These are phyloP conservation scores for Acleris holmiana DNA, from an alignment of 2,888 invertebrate genomes.

Conservation along the genomic window DNA sequence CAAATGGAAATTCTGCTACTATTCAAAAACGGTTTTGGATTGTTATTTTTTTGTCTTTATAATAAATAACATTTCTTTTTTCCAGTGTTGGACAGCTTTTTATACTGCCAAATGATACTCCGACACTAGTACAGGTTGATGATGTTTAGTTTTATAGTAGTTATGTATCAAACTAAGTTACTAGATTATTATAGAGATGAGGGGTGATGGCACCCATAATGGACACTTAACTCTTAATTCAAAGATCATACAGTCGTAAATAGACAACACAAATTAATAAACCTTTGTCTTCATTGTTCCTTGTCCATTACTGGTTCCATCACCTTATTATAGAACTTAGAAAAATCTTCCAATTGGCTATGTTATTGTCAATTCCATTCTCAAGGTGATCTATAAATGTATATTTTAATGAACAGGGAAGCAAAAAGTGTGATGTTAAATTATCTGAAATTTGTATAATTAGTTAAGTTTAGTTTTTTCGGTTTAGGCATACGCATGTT, in stretches of 20 bases:
- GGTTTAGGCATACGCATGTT: no score
- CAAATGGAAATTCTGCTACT: no score
- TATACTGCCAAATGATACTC: slow-evolving; percentile 79
- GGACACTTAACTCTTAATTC: no score
- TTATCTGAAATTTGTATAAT: background rate
- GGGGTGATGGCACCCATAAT: no score
- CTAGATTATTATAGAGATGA: slow-evolving; percentile 33
- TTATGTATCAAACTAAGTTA: slow-evolving; percentile 26
- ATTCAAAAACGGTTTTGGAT: no score
- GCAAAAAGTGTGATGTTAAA: background rate
- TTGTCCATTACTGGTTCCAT: no score
- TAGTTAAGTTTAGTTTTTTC: background rate
- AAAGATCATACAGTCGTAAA: no score
- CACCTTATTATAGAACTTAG: slow-evolving; percentile 22
- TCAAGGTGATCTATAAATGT: slow-evolving; percentile 19
- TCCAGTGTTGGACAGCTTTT: slow-evolving; percentile 79
- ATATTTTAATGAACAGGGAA: slow-evolving; percentile 5
- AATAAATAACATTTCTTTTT: slow-evolving; percentile 41
- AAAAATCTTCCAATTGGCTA: slow-evolving; percentile 29
- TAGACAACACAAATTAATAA: no score
- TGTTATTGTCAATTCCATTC: slow-evolving; percentile 8
- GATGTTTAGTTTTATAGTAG: slow-evolving; percentile 26
- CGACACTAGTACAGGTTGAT: slow-evolving; percentile 62
- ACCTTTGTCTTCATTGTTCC: no score
- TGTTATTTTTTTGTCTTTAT: no score